Conservation (phyloP, 2,113 vertebrate species). For the Scytalopus superciliaris region DNA sequence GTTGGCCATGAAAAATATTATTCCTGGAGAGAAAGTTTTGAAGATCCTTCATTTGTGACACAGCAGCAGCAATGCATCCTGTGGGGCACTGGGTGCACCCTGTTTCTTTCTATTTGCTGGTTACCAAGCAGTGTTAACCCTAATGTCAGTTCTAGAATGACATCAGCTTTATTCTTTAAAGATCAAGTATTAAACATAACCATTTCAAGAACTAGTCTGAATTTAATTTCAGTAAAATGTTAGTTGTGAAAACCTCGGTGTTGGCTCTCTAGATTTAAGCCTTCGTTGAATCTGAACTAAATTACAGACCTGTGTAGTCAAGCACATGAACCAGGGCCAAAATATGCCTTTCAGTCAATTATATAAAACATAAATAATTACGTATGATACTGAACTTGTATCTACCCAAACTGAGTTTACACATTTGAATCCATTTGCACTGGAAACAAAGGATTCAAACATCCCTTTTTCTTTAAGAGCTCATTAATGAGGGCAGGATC, state of each 20-base stretch:
- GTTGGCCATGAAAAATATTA: background rate
- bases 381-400: background rate
- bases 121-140: background rate
- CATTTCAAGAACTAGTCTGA: background rate
- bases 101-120: background rate
- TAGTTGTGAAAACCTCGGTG: background rate
- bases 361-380: background rate
- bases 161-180: background rate
- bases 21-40: background rate
- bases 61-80: background rate
- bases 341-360: background rate
- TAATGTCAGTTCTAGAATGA: background rate
- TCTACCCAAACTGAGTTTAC: background rate
- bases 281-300: background rate
- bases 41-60: background rate
- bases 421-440: background rate
- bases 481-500: background rate
- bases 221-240: background rate
- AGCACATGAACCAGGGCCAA: background rate
- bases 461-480: background rate
- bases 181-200: background rate
- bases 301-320: background rate
- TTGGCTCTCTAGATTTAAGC: background rate
- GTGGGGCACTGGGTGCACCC: fast-evolving
- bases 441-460: background rate